Evolutionary conservation across 2,797 vertebrate genomes (phyloP).

Genomic region (Capromys pilorides): DNA sequence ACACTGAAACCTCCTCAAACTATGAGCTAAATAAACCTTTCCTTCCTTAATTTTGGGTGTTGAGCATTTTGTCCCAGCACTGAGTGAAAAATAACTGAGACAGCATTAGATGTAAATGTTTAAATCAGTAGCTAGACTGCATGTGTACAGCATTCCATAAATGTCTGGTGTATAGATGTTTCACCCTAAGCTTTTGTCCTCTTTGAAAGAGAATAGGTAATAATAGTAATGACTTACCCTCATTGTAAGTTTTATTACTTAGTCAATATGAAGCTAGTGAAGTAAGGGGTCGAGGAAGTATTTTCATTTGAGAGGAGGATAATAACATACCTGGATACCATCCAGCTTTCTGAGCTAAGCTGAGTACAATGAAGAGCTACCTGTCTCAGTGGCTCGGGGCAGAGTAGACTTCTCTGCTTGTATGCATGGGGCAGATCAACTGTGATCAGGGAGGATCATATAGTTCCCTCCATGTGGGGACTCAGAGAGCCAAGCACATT

Average conservation of each 20-base stretch:
- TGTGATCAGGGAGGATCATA: neutral
- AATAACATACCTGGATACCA: neutral
- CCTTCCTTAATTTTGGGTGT: too few relatives aligned
- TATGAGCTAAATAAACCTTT: too few relatives aligned
- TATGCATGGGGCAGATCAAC: neutral
- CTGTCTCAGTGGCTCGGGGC: neutral
- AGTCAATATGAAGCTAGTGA: conserved; percentile 21
- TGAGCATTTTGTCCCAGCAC: too few relatives aligned
- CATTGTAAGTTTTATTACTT: neutral
- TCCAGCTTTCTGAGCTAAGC: neutral
- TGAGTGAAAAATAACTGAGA: too few relatives aligned
- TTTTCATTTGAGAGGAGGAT: neutral
- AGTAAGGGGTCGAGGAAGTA: neutral
- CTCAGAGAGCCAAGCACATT: too few relatives aligned
- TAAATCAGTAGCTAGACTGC: neutral
- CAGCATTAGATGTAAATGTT: neutral
- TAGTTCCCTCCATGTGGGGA: neutral
- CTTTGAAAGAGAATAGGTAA: neutral
- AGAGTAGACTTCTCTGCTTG: neutral
- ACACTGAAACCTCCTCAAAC: too few relatives aligned
- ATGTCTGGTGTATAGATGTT: neutral
- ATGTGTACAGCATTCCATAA: neutral
- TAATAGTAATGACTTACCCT: neutral
- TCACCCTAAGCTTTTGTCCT: neutral
- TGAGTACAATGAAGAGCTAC: neutral